These are phyloP conservation scores for Rhinophrynus dorsalis DNA, from an alignment of 2,797 vertebrate genomes.

Conservation along the genomic window DNA sequence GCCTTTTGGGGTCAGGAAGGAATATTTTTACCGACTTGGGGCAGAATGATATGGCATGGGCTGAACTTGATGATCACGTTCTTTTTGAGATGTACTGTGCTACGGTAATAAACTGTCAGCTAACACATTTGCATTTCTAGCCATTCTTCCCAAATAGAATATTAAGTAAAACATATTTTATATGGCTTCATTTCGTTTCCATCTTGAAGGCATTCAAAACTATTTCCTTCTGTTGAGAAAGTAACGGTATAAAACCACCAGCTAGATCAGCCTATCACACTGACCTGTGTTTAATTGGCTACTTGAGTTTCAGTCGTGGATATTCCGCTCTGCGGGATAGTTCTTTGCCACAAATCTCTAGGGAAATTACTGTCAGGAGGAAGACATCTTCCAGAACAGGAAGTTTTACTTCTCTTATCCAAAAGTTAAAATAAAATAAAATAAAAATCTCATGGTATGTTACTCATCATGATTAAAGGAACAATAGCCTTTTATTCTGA, in stretches of 20 bases:
- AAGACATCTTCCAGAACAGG: neutral
- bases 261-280: neutral
- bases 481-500: too few species aligned
- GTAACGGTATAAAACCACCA: neutral
- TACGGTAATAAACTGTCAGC: too few species aligned
- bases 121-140: too few species aligned
- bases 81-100: too few species aligned
- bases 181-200: neutral
- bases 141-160: neutral
- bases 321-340: neutral
- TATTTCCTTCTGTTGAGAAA: neutral
- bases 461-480: too few species aligned
- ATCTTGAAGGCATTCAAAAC: neutral
- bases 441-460: too few species aligned
- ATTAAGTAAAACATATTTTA: neutral
- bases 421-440: too few species aligned
- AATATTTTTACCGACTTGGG: too few species aligned
- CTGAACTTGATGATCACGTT: too few species aligned
- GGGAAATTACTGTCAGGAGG: slow-evolving; percentile 25
- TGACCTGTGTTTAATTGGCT: slow-evolving; percentile 43
- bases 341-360: neutral
- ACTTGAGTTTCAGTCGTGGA: neutral
- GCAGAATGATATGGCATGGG: too few species aligned
- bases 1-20: too few species aligned
- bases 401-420: neutral